phyloP scores from a whole-genome alignment of 2,888 invertebrate genomes.

The Leucozona laternaria region DNA sequence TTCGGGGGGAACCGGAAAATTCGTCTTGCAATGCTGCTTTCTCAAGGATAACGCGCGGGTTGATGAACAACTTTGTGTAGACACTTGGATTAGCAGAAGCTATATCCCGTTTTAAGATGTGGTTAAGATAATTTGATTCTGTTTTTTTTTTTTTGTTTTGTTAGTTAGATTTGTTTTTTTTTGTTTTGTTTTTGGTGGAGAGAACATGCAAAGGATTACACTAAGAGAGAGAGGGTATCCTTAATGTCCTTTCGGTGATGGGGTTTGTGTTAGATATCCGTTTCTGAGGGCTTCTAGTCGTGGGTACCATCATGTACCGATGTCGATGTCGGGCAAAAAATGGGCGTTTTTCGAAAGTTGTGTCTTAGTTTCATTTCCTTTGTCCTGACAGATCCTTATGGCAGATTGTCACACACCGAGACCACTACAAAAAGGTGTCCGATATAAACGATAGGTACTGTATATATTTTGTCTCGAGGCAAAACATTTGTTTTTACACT shows the following conservation, averaged over 20 bases:
- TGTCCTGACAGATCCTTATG: conserved; percentile 52
- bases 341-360: conserved; percentile 53
- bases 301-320: conserved; percentile 70
- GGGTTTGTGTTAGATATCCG: conserved; percentile 8
- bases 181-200: neutral
- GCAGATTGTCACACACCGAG: conserved; percentile 70
- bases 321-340: conserved; percentile 58
- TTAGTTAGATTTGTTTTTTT: neutral
- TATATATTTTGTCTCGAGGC: conserved; percentile 65
- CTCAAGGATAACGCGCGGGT: conserved; percentile 5
- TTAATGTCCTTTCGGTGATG: conserved; percentile 35
- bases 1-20: conserved; percentile 17
- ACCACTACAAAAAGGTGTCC: conserved; percentile 62
- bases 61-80: conserved; percentile 53
- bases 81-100: conserved; percentile 61
- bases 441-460: conserved; percentile 72
- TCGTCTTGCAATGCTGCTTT: conserved; percentile 25
- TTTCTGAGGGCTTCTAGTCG: conserved; percentile 26
- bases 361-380: conserved; percentile 30
- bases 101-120: conserved; percentile 54
- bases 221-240: neutral
- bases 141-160: neutral
- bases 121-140: conserved; percentile 48
- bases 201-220: conserved; percentile 63
- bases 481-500: conserved; percentile 41